phyloP scores from a whole-genome alignment of 2,888 invertebrate genomes.

The Chrysotoxum bicinctum region DNA sequence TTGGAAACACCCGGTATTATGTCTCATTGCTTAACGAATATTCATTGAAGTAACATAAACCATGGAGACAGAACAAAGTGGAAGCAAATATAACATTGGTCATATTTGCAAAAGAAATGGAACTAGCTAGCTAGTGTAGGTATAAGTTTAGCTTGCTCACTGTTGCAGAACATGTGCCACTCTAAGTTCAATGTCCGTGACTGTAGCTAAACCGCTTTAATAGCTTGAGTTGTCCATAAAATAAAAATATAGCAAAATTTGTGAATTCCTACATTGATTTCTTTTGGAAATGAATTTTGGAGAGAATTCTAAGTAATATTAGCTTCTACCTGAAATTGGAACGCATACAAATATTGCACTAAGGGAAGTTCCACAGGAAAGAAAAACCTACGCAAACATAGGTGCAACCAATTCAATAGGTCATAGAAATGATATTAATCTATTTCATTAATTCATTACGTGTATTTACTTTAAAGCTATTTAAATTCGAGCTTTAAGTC shows the following conservation, averaged over 20 bases:
- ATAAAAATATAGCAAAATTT: not conserved
- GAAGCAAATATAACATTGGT: not conserved
- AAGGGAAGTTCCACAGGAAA: no score
- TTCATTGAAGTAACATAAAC: not conserved
- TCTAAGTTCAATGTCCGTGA: conserved; percentile 39
- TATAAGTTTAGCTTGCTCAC: conserved; percentile 37
- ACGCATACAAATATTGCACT: no score
- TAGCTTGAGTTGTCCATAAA: not conserved
- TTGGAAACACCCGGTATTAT: not conserved
- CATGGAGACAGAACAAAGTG: not conserved
- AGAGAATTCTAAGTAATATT: no score
- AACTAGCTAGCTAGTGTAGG: conserved; percentile 19
- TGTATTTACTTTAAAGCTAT: not conserved
- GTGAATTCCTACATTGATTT: not conserved
- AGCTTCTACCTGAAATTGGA: no score
- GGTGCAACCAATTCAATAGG: no score
- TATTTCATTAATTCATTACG: no score
- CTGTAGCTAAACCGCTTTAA: not conserved
- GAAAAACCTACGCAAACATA: no score
- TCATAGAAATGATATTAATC: no score
- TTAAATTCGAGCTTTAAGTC: no score
- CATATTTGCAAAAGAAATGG: conserved; percentile 40
- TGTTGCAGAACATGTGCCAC: conserved; percentile 37
- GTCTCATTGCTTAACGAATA: not conserved
- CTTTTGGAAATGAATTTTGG: not conserved